Conservation (phyloP, 2,797 vertebrate genomes). For the Arnoldichthys spilopterus region DNA sequence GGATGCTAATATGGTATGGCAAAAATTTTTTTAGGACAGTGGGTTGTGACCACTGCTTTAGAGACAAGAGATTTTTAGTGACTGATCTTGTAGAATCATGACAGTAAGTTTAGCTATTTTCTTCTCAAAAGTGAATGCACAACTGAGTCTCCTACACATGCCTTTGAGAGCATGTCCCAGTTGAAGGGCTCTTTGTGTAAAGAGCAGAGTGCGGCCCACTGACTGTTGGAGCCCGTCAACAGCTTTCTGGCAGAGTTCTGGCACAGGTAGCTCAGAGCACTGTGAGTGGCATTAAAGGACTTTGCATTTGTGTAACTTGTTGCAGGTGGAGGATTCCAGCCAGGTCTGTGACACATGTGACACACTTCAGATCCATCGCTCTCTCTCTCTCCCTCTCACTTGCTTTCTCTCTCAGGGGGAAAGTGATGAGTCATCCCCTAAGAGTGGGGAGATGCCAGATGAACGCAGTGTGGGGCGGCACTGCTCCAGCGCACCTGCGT, state of each 20-base stretch:
- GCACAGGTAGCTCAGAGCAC: neutral
- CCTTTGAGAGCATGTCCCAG: neutral
- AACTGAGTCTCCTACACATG: neutral
- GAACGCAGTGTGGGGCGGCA: constrained; percentile 40
- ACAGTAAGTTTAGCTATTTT: neutral
- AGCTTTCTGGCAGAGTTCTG: neutral
- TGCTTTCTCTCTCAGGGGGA: neutral
- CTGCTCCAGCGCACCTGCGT: constrained; percentile 46
- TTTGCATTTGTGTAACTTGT: neutral
- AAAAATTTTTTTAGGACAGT: neutral
- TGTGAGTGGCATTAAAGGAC: constrained; percentile 24
- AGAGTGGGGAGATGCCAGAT: constrained; percentile 39
- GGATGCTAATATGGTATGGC: too few species aligned
- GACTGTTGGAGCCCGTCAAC: neutral
- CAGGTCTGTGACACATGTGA: constrained; percentile 42
- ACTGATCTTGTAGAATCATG: neutral
- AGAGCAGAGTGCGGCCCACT: neutral
- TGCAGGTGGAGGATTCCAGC: constrained; percentile 38
- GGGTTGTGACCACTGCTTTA: neutral
- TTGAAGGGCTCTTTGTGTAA: neutral
- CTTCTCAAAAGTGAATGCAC: neutral
- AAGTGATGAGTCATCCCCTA: constrained; percentile 38
- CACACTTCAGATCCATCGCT: constrained; percentile 21
- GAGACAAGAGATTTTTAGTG: neutral
- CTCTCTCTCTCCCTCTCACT: neutral